phyloP scores from a whole-genome alignment of 2,113 vertebrate genomes.

The Myrmecobius fasciatus region DNA sequence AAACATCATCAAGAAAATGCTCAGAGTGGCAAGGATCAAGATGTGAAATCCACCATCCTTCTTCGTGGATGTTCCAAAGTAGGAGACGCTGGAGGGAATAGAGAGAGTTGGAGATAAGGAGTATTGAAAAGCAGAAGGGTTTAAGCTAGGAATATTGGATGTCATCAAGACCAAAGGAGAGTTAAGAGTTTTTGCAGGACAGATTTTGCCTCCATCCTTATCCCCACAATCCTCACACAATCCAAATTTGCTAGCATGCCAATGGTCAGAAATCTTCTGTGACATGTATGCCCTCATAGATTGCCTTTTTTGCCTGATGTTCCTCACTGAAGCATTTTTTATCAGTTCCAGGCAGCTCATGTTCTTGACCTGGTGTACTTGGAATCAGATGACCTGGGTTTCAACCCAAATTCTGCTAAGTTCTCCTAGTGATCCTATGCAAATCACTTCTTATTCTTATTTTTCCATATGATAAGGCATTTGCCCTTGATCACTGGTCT shows the following conservation, averaged over 20 bases:
- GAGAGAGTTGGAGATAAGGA: background rate
- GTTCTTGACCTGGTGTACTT: background rate
- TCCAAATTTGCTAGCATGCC: background rate
- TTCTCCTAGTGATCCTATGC: background rate
- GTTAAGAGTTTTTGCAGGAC: background rate
- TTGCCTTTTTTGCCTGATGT: background rate
- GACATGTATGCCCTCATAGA: background rate
- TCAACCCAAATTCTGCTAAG: slow-evolving; percentile 18
- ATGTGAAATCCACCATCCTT: slow-evolving; percentile 59
- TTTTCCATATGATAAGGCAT: background rate
- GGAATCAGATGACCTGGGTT: background rate
- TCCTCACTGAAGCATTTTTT: background rate
- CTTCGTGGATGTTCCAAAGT: background rate
- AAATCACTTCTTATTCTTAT: slow-evolving; percentile 6
- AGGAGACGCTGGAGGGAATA: slow-evolving; percentile 19
- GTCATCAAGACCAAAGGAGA: background rate
- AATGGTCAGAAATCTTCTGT: background rate
- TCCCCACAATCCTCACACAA: background rate
- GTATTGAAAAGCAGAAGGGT: background rate
- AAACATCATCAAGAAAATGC: slow-evolving; percentile 59
- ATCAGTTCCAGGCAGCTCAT: background rate
- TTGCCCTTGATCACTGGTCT: background rate
- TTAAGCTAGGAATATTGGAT: background rate
- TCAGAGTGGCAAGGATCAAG: slow-evolving; percentile 60
- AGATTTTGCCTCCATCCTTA: background rate